Evolutionary conservation across 2,888 invertebrate species (phyloP), one percentile per base, ranked within the genome.

Genomic region (Pecten maximus): DNA sequence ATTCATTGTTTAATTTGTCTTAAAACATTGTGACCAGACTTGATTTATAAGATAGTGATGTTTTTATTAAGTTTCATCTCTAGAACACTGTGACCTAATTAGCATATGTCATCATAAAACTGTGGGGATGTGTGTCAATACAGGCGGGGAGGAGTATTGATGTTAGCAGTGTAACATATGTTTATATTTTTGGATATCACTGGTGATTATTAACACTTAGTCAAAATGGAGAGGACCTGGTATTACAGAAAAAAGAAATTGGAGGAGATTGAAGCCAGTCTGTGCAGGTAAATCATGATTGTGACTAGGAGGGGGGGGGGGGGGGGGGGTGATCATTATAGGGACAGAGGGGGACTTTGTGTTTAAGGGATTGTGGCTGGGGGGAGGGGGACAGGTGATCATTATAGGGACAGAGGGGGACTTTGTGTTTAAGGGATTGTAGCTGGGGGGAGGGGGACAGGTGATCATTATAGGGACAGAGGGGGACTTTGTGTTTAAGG

Each of bases 211-310:
- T 23, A 74, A 28, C 35, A 2, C 12, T 12, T 35, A 74, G 35
- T 8, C 74, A 74, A 2, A 28, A 74, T 74, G 74, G 74, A 74
- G 28, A 74, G 74, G 35, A 35, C 28, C 35, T 74, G 74, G 74
- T 74, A 74, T 74, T 74, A 74, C 74, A 74, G 74, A 28, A 74
- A 74, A 28, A 74, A 28, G 28, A 74, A 74, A 28, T 12, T 74
- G 74, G 74, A 74, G 74, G 74, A 74, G 16, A 74, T 74, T 74
- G 74, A 74, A 35, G 74, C 74, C 12, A 74, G 74, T 74, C 35
- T 74, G 28, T 74, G 74, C 74, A 74, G 74, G 74, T 74, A 74
- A 44, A 74, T 74, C 16, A 54, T 8, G 23, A 19, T 19, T n/a
- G n/a, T n/a, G n/a, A n/a, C 54, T n/a, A 19, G 54, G 54, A 23